Evolutionary conservation across 2,797 vertebrate species (phyloP).

Genomic region (Thripadectes ignobilis): DNA sequence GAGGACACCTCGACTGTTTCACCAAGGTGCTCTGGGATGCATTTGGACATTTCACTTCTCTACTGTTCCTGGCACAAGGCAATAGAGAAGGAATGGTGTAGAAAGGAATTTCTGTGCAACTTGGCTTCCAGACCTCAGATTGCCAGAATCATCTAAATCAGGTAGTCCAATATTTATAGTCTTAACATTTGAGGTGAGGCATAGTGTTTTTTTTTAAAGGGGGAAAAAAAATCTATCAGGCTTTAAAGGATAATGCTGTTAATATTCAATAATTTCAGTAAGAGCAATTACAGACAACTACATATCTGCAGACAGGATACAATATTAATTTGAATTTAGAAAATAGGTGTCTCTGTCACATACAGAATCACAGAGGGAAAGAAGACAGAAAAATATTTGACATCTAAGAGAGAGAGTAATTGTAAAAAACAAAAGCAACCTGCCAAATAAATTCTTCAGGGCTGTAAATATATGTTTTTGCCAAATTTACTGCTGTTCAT

Average conservation of each 20-base stretch:
- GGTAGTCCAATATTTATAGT: neutral
- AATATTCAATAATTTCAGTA: neutral
- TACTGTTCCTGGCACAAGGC: accelerated
- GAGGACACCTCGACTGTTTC: neutral
- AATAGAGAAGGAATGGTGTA: neutral
- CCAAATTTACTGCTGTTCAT: constrained; percentile 1
- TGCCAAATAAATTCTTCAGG: neutral
- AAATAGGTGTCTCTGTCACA: constrained; percentile 7
- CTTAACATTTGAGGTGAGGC: neutral
- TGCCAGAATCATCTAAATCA: neutral
- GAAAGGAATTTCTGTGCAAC: neutral
- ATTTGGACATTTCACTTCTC: neutral
- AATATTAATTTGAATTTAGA: constrained; percentile 14
- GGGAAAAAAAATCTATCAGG: neutral
- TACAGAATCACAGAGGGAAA: neutral
- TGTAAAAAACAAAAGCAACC: neutral
- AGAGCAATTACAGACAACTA: neutral
- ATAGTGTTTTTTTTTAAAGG: accelerated
- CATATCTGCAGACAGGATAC: neutral
- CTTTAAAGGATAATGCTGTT: neutral
- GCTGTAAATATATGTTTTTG: neutral
- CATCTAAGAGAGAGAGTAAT: neutral
- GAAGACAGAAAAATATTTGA: constrained; percentile 10
- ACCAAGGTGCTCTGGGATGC: accelerated
- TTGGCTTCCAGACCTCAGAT: neutral